Evolutionary conservation across 2,888 invertebrate species (phyloP).

Genomic region (Syrista parreyssii): DNA sequence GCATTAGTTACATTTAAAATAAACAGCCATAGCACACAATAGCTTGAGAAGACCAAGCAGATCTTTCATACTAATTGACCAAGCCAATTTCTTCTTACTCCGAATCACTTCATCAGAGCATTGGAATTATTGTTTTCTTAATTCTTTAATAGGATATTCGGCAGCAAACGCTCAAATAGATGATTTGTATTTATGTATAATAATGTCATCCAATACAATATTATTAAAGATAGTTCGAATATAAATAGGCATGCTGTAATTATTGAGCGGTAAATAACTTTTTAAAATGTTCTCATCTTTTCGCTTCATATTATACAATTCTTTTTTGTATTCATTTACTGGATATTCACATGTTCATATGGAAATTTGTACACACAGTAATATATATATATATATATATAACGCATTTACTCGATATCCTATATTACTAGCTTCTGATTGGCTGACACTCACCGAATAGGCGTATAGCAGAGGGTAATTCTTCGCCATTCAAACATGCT

Average conservation of each 20-base stretch:
- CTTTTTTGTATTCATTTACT: background rate
- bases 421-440: background rate
- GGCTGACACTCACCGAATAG: too few species aligned
- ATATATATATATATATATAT: background rate
- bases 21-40: background rate
- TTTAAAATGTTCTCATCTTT: constrained; percentile 5
- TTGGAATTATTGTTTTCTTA: background rate
- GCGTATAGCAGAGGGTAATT: background rate
- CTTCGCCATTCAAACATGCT: constrained; percentile 41
- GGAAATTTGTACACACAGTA: background rate
- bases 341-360: too few species aligned
- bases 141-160: background rate
- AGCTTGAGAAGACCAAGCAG: background rate
- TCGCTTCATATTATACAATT: background rate
- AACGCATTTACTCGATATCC: too few species aligned
- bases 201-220: background rate
- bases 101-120: background rate
- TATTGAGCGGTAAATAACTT: constrained; percentile 8
- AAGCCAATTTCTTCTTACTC: background rate
- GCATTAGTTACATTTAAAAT: background rate
- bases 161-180: background rate
- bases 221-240: background rate
- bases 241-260: background rate
- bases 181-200: background rate
- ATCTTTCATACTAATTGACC: too few species aligned